These are phyloP conservation scores for Saccostrea echinata DNA, from an alignment of 1,140 invertebrate genomes.

Conservation along the genomic window DNA sequence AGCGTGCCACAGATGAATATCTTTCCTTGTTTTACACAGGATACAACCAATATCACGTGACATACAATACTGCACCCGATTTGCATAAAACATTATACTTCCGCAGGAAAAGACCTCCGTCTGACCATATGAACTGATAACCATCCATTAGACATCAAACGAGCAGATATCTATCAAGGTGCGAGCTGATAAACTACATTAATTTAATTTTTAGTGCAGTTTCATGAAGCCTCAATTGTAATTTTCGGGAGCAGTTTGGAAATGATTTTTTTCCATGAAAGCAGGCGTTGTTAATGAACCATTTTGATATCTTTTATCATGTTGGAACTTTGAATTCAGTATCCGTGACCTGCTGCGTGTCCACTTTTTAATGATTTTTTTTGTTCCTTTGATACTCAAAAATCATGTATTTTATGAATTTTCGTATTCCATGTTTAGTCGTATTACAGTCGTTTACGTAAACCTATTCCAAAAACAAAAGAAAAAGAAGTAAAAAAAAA, in stretches of 20 bases:
- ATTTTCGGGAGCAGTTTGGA: neutral
- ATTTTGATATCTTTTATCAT: neutral
- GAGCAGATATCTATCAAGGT: neutral
- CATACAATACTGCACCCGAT: conserved; percentile 13
- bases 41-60: conserved; percentile 10
- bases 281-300: neutral
- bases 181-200: neutral
- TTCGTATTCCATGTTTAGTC: too few species aligned
- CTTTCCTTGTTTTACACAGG: neutral
- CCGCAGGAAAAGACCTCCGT: conserved; percentile 22
- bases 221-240: neutral
- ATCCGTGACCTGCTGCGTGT: neutral
- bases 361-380: too few species aligned
- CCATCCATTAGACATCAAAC: neutral
- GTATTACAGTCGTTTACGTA: too few species aligned
- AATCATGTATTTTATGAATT: too few species aligned
- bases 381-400: too few species aligned
- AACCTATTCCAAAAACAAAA: too few species aligned
- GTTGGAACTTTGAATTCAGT: neutral
- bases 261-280: neutral
- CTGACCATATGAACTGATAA: conserved; percentile 2
- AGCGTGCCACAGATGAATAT: conserved; percentile 23
- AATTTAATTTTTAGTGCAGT: neutral
- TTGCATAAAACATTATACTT: conserved; percentile 39
- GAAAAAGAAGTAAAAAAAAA: too few species aligned